Percentiles rank a stretch among this genome's conserved stretches.
These are phyloP conservation scores for Teleogryllus occipitalis DNA, from an alignment of 1,140 invertebrate species.

Conservation along the genomic window DNA sequence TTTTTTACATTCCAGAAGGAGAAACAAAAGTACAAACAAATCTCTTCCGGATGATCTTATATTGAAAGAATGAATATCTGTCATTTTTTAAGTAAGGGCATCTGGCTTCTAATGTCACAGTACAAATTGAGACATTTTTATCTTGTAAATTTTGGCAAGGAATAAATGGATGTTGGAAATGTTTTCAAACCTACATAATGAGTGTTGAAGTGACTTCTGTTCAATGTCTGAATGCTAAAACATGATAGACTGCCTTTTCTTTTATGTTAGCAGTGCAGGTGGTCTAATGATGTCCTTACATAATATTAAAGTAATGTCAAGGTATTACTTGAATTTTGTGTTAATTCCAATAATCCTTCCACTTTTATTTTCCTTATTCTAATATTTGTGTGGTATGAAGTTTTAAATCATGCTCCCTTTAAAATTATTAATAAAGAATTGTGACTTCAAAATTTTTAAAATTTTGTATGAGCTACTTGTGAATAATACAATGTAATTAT, in stretches of 20 bases:
- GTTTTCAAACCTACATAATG: too few relatives aligned
- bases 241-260: too few relatives aligned
- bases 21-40: conserved; percentile 16
- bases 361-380: too few relatives aligned
- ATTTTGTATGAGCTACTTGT: too few relatives aligned
- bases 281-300: not conserved
- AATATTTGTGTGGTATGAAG: too few relatives aligned
- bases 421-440: too few relatives aligned
- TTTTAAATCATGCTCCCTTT: too few relatives aligned
- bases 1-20: conserved; percentile 15
- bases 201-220: not conserved
- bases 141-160: too few relatives aligned
- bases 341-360: not conserved
- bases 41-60: conserved; percentile 9
- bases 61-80: not conserved
- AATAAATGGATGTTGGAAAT: too few relatives aligned
- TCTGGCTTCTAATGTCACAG: not conserved
- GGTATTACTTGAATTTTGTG: not conserved
- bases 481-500: too few relatives aligned
- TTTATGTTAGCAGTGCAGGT: not conserved
- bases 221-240: not conserved
- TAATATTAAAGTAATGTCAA: not conserved
- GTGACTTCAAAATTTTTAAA: too few relatives aligned
- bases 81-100: conserved; percentile 7
- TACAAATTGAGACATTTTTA: conserved; percentile 9